phyloP scores from a whole-genome alignment of 2,113 vertebrate genomes.

The Tupaia chinensis region DNA sequence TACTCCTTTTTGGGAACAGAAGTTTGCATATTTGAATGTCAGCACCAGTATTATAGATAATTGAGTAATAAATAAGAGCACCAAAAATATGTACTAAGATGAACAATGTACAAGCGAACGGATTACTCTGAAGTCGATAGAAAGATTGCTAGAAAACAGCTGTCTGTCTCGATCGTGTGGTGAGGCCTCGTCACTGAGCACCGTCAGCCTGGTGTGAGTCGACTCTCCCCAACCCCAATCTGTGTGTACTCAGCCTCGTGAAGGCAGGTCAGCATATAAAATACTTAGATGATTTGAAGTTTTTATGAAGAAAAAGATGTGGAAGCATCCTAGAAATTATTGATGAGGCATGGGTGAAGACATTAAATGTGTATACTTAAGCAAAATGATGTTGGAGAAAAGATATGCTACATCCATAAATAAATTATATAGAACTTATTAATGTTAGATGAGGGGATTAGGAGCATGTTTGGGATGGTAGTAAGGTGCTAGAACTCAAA shows the following conservation, averaged over 20 bases:
- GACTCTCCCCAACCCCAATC: neutral
- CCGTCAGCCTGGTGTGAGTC: neutral
- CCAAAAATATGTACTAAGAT: conserved; percentile 33
- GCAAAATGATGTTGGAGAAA: neutral
- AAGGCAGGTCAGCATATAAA: neutral
- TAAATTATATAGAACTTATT: conserved; percentile 38
- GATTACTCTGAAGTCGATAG: neutral
- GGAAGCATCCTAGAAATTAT: conserved; percentile 33
- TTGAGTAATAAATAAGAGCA: conserved; percentile 16
- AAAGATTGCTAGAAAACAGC: neutral
- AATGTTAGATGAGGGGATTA: neutral
- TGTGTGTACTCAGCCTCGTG: neutral
- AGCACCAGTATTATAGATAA: neutral
- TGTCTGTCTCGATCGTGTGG: neutral
- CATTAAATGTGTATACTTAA: neutral
- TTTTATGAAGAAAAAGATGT: conserved; percentile 6
- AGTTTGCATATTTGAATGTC: neutral
- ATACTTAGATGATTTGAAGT: neutral
- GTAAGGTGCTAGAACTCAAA: conserved; percentile 31
- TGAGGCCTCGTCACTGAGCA: neutral
- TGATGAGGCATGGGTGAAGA: neutral
- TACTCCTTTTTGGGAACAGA: neutral
- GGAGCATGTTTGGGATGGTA: neutral
- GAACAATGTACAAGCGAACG: neutral
- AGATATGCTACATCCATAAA: neutral